These are phyloP conservation scores for Sus scrofa DNA, from an alignment of 2,113 vertebrate species.

Conservation along the genomic window T2T-Sscrofa CM000813.6:105792001-105792500, in stretches of 20 bases:
- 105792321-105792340: neutral
- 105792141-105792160: neutral
- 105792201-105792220: neutral
- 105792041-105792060: neutral
- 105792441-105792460: conserved; percentile 22
- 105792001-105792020: neutral
- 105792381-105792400: neutral
- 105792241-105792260: neutral
- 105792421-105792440: conserved; percentile 10
- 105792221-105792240: neutral
- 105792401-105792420: conserved; percentile 7
- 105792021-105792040: neutral
- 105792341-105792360: neutral
- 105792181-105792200: neutral
- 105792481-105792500: neutral
- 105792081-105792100: neutral
- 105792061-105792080: neutral
- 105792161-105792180: neutral
- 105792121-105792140: neutral
- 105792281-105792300: neutral
- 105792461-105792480: neutral
- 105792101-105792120: neutral
- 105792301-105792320: neutral
- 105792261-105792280: neutral
- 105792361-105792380: neutral